Conservation (phyloP, 92 coral and sea anemone genomes). For the Epizoanthus rinbou region DNA sequence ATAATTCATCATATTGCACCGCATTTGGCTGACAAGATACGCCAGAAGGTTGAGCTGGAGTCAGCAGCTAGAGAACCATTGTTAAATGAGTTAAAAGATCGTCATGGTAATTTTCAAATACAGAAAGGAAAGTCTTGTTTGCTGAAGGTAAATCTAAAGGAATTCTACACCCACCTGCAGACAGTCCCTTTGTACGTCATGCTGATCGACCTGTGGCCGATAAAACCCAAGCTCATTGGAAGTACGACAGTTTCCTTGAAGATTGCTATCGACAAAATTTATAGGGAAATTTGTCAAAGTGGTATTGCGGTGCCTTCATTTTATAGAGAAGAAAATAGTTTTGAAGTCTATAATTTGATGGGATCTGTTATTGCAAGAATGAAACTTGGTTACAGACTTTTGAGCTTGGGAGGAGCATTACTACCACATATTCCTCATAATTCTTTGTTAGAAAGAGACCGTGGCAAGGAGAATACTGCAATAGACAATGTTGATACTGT, state of each 20-base stretch:
- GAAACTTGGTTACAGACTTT: constrained; percentile 69
- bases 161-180: constrained; percentile 65
- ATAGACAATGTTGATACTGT: neutral
- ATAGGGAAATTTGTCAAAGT: constrained; percentile 58
- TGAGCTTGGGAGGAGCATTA: constrained; percentile 92
- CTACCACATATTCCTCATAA: constrained; percentile 77
- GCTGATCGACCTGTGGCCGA: constrained; percentile 85
- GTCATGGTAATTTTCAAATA: constrained; percentile 69
- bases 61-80: constrained; percentile 36
- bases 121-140: constrained; percentile 91
- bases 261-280: constrained; percentile 65
- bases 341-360: constrained; percentile 84
- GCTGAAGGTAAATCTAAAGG: constrained; percentile 68
- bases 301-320: constrained; percentile 88
- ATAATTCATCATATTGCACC: constrained; percentile 77
- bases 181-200: constrained; percentile 84
- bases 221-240: constrained; percentile 76
- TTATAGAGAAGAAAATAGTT: constrained; percentile 70
- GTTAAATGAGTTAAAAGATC: constrained; percentile 71
- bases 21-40: constrained; percentile 63
- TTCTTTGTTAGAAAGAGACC: constrained; percentile 49
- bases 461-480: constrained; percentile 10
- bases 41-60: constrained; percentile 66
- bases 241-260: constrained; percentile 79
- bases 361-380: constrained; percentile 77